Conservation (phyloP, 2,797 vertebrate species). For the Megalops cyprinoides region DNA sequence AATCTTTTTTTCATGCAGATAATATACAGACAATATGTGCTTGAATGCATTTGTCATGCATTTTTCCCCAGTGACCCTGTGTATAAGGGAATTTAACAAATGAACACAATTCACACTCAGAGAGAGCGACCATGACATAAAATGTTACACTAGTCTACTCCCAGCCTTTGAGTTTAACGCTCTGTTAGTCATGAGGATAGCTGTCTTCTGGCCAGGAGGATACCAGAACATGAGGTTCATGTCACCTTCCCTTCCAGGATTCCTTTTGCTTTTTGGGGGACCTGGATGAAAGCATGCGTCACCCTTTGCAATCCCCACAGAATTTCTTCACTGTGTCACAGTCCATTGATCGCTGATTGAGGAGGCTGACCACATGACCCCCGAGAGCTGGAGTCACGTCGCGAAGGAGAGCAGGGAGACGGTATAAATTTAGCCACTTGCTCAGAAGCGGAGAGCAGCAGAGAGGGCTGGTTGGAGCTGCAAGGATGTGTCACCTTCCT, state of each 20-base stretch:
- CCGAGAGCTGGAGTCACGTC: neutral
- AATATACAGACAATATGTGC: neutral
- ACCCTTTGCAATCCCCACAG: neutral
- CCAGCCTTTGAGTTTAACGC: neutral
- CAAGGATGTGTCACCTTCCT: constrained; percentile 41
- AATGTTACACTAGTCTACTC: neutral
- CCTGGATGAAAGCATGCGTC: neutral
- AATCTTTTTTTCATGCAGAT: neutral
- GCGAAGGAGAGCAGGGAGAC: constrained; percentile 33
- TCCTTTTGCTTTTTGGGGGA: neutral
- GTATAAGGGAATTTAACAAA: too few species aligned
- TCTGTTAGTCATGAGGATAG: constrained; percentile 30
- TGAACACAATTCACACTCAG: neutral
- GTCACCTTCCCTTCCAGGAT: neutral
- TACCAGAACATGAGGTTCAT: constrained; percentile 2
- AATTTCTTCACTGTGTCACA: neutral
- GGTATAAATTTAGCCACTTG: constrained; percentile 45
- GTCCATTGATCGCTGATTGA: neutral
- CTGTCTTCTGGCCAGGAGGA: neutral
- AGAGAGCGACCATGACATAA: neutral
- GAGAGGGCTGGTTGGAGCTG: constrained; percentile 33
- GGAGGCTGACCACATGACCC: neutral
- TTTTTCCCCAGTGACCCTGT: neutral
- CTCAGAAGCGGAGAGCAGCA: constrained; percentile 18
- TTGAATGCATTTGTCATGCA: neutral